Conservation (phyloP, 2,888 invertebrate genomes). For the Cantharis flavilabris region DNA sequence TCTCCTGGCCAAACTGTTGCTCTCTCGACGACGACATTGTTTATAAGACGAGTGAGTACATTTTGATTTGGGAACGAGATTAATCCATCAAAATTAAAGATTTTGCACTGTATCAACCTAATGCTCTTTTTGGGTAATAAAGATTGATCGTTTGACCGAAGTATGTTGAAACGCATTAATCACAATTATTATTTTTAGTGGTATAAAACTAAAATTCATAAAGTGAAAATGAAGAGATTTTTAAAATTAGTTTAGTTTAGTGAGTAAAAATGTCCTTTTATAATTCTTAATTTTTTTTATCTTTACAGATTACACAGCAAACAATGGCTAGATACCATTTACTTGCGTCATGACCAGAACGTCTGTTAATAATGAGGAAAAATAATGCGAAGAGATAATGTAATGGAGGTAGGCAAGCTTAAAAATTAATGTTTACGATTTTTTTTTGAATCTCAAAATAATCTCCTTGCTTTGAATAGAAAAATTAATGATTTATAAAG, state of each 20-base stretch:
- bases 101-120: constrained; percentile 11
- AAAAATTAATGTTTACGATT: neutral
- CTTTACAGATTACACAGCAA: constrained; percentile 24
- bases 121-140: constrained; percentile 18
- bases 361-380: constrained; percentile 37
- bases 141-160: constrained; percentile 17
- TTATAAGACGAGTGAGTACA: neutral
- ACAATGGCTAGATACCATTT: constrained; percentile 27
- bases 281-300: constrained; percentile 5
- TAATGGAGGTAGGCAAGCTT: constrained; percentile 42
- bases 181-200: constrained; percentile 14
- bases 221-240: neutral
- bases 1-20: neutral
- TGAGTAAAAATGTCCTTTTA: neutral
- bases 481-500: neutral
- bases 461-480: neutral
- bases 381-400: constrained; percentile 44
- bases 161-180: constrained; percentile 14
- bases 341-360: constrained; percentile 36
- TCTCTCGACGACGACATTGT: neutral
- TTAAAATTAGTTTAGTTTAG: neutral
- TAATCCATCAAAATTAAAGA: constrained; percentile 25
- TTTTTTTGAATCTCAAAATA: neutral
- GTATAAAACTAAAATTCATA: neutral
- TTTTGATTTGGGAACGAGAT: neutral